Evolutionary conservation across 2,888 invertebrate genomes (phyloP).

Genomic region (Elegia similella): DNA sequence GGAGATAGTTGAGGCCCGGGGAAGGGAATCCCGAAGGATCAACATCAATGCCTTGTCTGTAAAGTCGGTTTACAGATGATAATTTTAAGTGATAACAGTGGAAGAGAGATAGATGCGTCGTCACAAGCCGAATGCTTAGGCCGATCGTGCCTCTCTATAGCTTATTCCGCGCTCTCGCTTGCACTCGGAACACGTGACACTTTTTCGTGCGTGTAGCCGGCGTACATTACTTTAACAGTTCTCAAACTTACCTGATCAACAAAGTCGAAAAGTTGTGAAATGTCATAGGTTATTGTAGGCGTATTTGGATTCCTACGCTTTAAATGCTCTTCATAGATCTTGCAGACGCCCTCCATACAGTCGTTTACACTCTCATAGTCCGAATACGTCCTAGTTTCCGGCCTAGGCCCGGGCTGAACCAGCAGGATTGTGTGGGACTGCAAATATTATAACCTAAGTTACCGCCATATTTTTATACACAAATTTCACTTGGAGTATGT

Average conservation of each 20-base stretch:
- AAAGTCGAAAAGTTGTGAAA: constrained; percentile 98
- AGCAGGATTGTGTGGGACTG: constrained; percentile 98
- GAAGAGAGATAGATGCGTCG: too few species aligned
- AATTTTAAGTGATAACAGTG: too few species aligned
- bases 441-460: constrained; percentile 64
- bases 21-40: too few species aligned
- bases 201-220: too few species aligned
- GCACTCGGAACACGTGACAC: too few species aligned
- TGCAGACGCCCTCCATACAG: constrained; percentile 99
- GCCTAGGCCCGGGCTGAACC: constrained; percentile 95
- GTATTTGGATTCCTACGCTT: constrained; percentile 97
- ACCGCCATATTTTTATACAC: constrained; percentile 52
- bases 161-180: too few species aligned
- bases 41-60: too few species aligned
- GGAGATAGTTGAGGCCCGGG: too few species aligned
- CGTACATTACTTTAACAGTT: too few species aligned
- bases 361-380: constrained; percentile 99
- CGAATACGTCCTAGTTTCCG: constrained; percentile 98
- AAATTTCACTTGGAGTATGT: constrained; percentile 15
- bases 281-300: constrained; percentile 98
- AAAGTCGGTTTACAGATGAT: too few species aligned
- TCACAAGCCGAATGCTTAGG: too few species aligned
- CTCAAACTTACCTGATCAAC: constrained; percentile 90
- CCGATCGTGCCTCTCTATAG: too few species aligned
- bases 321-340: constrained; percentile 99